These are phyloP conservation scores for Epizoanthus rinbou DNA, from an alignment of 92 coral and sea anemone genomes.

Conservation along the genomic window DNA sequence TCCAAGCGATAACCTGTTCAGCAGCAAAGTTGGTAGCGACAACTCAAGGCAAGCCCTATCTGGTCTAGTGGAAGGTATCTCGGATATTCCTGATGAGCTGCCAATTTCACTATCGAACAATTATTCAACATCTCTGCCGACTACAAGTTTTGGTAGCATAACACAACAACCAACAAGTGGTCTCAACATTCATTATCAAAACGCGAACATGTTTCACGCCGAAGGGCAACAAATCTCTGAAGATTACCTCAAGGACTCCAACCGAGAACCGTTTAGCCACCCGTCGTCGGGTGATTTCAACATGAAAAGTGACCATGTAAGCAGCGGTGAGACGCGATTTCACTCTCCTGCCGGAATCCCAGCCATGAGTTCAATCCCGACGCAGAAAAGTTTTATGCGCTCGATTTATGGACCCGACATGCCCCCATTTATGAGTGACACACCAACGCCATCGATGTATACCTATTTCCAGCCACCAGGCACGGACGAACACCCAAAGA, in stretches of 20 bases:
- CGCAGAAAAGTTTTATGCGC: slow-evolving; percentile 68
- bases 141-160: slow-evolving; percentile 42
- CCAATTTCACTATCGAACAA: slow-evolving; percentile 59
- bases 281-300: slow-evolving; percentile 64
- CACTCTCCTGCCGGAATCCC: slow-evolving; percentile 56
- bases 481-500: slow-evolving; percentile 66
- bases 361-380: slow-evolving; percentile 50
- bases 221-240: slow-evolving; percentile 53
- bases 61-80: slow-evolving; percentile 60
- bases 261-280: slow-evolving; percentile 45
- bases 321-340: slow-evolving; percentile 63
- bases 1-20: slow-evolving; percentile 41
- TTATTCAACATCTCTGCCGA: slow-evolving; percentile 37
- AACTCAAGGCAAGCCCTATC: slow-evolving; percentile 50
- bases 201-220: slow-evolving; percentile 54
- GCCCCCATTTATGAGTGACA: slow-evolving; percentile 70
- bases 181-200: slow-evolving; percentile 46
- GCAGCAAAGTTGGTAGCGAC: slow-evolving; percentile 48
- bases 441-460: slow-evolving; percentile 74
- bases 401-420: slow-evolving; percentile 70
- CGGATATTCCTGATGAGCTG: slow-evolving; percentile 78
- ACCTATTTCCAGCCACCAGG: slow-evolving; percentile 74
- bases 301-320: slow-evolving; percentile 58
- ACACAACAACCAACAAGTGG: slow-evolving; percentile 42
- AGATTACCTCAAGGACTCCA: slow-evolving; percentile 60